phyloP scores from a whole-genome alignment of 1,140 invertebrate species.

The Brachionus angularis region DNA sequence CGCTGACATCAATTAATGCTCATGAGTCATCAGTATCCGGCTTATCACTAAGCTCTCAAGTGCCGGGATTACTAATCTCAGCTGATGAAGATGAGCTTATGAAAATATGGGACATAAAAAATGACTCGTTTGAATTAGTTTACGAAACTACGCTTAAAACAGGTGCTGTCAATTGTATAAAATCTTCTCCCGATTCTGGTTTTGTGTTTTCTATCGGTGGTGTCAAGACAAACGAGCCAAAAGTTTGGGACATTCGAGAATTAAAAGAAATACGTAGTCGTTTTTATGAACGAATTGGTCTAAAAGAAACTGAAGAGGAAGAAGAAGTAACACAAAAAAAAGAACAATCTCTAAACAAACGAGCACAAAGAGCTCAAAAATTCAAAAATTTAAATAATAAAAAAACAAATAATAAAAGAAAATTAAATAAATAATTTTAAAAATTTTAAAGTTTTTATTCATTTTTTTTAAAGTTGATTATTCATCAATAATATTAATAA shows the following conservation, averaged over 20 bases:
- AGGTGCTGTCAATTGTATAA: conserved; percentile 5
- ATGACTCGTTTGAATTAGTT: conserved; percentile 1
- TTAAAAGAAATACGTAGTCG: conserved; percentile 7
- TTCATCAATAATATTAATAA: no score
- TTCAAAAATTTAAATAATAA: no score
- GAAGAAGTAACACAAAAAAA: no score
- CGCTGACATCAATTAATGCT: conserved; percentile 2
- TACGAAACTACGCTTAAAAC: conserved; percentile 16
- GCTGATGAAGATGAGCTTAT: conserved; percentile 18
- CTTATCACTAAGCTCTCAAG: conserved; percentile 13
- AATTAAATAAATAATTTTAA: no score
- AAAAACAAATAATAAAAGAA: no score
- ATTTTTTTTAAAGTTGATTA: no score
- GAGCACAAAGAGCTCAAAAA: no score
- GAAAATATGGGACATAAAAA: conserved; percentile 39
- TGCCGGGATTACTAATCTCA: conserved; percentile 19
- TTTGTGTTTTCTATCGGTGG: conserved; percentile 39
- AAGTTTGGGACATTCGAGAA: conserved; percentile 37
- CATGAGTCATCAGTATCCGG: conserved; percentile 30
- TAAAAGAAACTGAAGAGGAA: neutral
- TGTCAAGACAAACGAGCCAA: neutral
- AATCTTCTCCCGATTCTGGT: conserved; percentile 7
- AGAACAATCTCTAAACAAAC: no score
- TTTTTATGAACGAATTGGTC: neutral
- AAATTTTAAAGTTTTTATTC: no score